Percentiles rank a stretch among this genome's conserved stretches.
Evolutionary conservation across 92 coral and sea anemone species (phyloP).

Genomic region (Anthopleura xanthogrammica): DNA sequence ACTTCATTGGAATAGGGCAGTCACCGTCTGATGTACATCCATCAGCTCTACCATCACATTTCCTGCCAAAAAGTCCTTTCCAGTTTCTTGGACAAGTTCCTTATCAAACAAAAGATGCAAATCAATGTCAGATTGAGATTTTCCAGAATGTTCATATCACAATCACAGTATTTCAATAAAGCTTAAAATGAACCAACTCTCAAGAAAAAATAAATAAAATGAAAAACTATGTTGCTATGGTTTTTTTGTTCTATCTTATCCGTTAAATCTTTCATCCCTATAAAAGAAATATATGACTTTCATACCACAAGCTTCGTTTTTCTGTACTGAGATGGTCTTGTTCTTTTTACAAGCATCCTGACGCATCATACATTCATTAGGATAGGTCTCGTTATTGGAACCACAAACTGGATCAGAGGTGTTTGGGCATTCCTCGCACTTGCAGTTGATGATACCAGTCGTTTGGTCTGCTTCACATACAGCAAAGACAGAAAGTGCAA

Average conservation of each 20-base stretch:
- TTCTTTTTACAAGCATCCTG: constrained; percentile 17
- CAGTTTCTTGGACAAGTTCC: constrained; percentile 32
- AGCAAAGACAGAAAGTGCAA: constrained; percentile 2
- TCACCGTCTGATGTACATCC: constrained; percentile 18
- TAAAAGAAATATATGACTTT: too few relatives aligned
- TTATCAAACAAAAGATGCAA: too few relatives aligned
- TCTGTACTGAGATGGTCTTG: constrained; percentile 32
- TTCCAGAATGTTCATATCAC: too few relatives aligned
- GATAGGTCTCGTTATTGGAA: constrained; percentile 30
- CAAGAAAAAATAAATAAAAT: too few relatives aligned
- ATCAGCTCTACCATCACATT: constrained; percentile 26
- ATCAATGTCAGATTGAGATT: too few relatives aligned
- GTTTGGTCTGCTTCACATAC: background rate
- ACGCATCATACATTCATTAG: constrained; percentile 22
- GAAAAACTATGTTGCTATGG: too few relatives aligned
- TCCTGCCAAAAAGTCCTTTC: constrained; percentile 28
- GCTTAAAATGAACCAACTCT: too few relatives aligned
- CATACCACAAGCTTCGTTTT: constrained; percentile 72
- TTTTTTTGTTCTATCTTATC: too few relatives aligned
- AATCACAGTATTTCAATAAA: too few relatives aligned
- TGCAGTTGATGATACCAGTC: constrained; percentile 16
- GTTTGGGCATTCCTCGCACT: background rate
- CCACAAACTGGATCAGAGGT: constrained; percentile 32
- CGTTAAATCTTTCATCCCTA: too few relatives aligned
- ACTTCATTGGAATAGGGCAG: constrained; percentile 17